Conservation (phyloP, 1,140 invertebrate genomes). For the Cotesia typhae region DNA sequence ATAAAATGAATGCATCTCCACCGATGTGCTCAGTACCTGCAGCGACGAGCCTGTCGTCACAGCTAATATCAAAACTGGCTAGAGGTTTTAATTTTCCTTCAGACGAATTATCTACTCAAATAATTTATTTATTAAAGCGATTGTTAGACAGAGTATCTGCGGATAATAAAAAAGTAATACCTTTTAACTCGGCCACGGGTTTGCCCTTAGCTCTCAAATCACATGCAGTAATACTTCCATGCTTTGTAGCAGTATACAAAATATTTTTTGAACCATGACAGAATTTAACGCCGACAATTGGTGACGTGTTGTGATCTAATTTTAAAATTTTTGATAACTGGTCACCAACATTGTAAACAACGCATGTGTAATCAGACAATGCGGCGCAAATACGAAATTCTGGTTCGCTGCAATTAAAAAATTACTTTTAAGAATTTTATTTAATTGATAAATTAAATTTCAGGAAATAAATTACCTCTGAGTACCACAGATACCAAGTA, state of each 20-base stretch:
- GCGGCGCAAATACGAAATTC: slow-evolving; percentile 58
- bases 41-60: slow-evolving; percentile 76
- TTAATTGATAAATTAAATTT: slow-evolving; percentile 24
- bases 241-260: slow-evolving; percentile 69
- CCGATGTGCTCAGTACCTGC: slow-evolving; percentile 79
- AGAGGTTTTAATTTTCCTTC: slow-evolving; percentile 67
- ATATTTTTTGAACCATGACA: slow-evolving; percentile 69
- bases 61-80: slow-evolving; percentile 80
- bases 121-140: slow-evolving; percentile 46
- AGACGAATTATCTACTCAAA: slow-evolving; percentile 60
- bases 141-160: slow-evolving; percentile 27
- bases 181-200: slow-evolving; percentile 69
- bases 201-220: slow-evolving; percentile 71
- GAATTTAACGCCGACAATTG: slow-evolving; percentile 71
- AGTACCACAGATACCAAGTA: slow-evolving; percentile 54
- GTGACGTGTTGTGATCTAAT: slow-evolving; percentile 60
- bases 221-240: slow-evolving; percentile 72
- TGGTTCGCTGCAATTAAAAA: slow-evolving; percentile 47
- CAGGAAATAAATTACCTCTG: slow-evolving; percentile 44
- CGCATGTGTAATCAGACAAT: slow-evolving; percentile 54
- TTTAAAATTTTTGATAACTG: slow-evolving; percentile 52
- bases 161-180: slow-evolving; percentile 49
- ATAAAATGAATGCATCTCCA: slow-evolving; percentile 79
- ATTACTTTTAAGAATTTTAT: slow-evolving; percentile 23
- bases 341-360: slow-evolving; percentile 61